Percentiles rank a stretch among this genome's conserved stretches.
These are phyloP conservation scores for Leucozona laternaria DNA, from an alignment of 2,888 invertebrate species.

Conservation along the genomic window DNA sequence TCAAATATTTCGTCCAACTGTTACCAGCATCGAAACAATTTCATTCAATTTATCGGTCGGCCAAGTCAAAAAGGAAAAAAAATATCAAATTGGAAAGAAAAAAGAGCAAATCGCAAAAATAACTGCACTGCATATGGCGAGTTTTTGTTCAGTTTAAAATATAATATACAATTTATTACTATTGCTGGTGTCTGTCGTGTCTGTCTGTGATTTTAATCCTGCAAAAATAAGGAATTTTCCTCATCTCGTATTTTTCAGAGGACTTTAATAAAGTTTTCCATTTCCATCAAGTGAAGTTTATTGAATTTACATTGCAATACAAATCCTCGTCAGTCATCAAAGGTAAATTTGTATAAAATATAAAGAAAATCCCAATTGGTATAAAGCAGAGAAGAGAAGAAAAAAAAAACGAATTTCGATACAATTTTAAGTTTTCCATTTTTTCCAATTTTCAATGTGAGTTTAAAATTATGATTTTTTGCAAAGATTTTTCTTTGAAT, in stretches of 20 bases:
- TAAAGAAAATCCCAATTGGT: conserved; percentile 54
- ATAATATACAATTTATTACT: conserved; percentile 57
- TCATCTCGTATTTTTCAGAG: conserved; percentile 12
- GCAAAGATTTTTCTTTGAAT: not conserved
- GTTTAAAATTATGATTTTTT: not conserved
- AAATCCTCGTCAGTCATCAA: conserved; percentile 29
- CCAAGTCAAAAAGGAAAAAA: conserved; percentile 35
- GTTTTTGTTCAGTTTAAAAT: conserved; percentile 69
- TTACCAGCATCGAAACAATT: conserved; percentile 41
- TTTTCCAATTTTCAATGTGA: conserved; percentile 15
- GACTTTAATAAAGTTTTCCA: conserved; percentile 35
- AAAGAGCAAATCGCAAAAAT: conserved; percentile 72
- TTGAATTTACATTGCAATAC: conserved; percentile 17
- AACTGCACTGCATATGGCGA: conserved; percentile 76
- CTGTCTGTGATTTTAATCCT: conserved; percentile 65
- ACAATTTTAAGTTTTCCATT: conserved; percentile 37
- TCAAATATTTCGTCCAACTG: conserved; percentile 40
- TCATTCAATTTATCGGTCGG: conserved; percentile 52
- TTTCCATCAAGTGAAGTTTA: conserved; percentile 42
- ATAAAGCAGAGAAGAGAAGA: not conserved
- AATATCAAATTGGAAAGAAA: conserved; percentile 58
- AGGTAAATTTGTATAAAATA: conserved; percentile 16
- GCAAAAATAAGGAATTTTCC: conserved; percentile 25
- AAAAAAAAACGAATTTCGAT: conserved; percentile 22
- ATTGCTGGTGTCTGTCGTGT: conserved; percentile 54